Evolutionary conservation across 2,797 vertebrate genomes (phyloP), one percentile per base, ranked within the genome.

Genomic region (Sebastes alutus): DNA sequence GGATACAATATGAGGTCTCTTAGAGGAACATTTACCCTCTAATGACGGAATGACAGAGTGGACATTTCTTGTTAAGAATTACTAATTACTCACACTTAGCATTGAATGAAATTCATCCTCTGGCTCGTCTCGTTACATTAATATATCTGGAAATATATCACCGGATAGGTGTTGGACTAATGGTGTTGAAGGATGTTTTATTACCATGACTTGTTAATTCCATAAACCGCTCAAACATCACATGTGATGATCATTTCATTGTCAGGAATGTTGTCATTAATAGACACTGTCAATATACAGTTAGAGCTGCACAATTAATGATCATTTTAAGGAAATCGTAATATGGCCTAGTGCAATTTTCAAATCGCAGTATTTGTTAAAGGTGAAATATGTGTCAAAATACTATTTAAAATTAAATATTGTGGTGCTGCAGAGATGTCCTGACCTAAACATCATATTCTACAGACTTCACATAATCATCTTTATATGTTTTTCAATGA

Each of bases 71-170:
- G 56, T 55, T 46, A 58, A 25, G 52, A 46, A 59, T 59, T 23
- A 18, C 52, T 75, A 46, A 75, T 75, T 52, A n/a, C 20, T 29
- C 22, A 54, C 69, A 35, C 27, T 56, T 59, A 71, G 46, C 33
- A 62, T 46, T 38, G 54, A 58, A 49, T 35, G 16, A 52, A 70
- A 73, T 55, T 60, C 18, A 55, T 61, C n/a, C 38, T 64, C 59
- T 78, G 71, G 56, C 71, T 80, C 56, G 49, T 59, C 65, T 77
- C 8, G 22, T 80, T 71, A 58, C 58, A 72, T 73, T 66, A 56
- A 61, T 80, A 70, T 25, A 62, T 68, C 29, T n/a, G 20, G 38
- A 66, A 70, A 58, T 68, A 60, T 65, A 80, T 52, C 32, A 65
- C 32, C 9, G 6, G 54, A 62, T 54, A 49, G 49, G 62, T 75